Evolutionary conservation across 2,797 vertebrate genomes (phyloP), one percentile per base, ranked within the genome.

Genomic region (Megaceryle alcyon): DNA sequence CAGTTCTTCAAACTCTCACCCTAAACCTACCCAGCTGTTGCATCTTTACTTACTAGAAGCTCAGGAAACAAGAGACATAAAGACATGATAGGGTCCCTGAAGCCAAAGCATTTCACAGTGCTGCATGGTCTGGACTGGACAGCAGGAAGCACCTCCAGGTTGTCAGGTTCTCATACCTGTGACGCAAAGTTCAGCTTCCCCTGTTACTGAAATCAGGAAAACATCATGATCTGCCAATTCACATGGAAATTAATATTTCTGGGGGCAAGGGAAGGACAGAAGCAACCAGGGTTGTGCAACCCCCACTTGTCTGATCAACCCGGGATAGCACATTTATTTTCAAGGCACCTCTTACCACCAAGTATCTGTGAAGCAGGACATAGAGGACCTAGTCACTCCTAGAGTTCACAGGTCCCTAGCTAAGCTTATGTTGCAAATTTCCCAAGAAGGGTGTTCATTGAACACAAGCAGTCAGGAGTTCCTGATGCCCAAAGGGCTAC

Each of bases 201-300:
- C 15, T 54, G 4, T 8, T 13, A 14, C 26, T 20, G 28, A 44
- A 23, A 16, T 35, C 3, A 80, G 13, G 21, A n/a, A 57, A 78
- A 61, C 33, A 65, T 0, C 6, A 21, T 3, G 3, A 37, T 44
- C 37, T 16, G 20, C 26, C 8, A n/a, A 37, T 49, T 53, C 29
- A 41, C 14, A 5, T 1, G 15, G 0, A 16, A 44, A 31, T 11
- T 4, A 31, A 10, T 7, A 9, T 22, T n/a, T 68, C 23, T 39
- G n/a, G 59, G 0, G 0, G 21, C n/a, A 54, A 12, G 5, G 12
- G 26, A 35, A 53, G 11, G 26, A 39, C 31, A 35, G 12, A 59
- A 51, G 6, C 29, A 3, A 59, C 21, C 6, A 33, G 13, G 12
- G 6, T 7, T 65, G 10, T 23, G 54, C 35, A 86, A 37, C 6